Evolutionary conservation across 2,797 vertebrate genomes (phyloP), one percentile per base, ranked within the genome.

Genomic region (Setipinna tenuifilis): DNA sequence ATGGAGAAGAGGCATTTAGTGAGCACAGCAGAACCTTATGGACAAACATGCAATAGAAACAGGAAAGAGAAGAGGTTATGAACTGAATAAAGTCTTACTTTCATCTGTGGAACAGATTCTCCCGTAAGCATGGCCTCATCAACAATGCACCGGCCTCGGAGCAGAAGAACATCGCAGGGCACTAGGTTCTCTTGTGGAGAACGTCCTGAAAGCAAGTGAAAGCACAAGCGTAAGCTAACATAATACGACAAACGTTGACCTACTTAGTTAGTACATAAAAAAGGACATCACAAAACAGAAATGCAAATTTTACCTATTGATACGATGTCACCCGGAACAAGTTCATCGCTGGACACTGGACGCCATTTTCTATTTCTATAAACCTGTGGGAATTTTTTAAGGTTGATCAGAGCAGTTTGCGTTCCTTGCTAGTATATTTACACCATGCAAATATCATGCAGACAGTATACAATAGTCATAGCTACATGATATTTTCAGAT

Each of bases 51-150:
- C 21, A 19, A 25, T 68, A 3, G n/a, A 6, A 41, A 83, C 44
- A 57, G 50, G 44, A 12, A 48, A 81, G 6, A 10, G 0, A 0
- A 41, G 16, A 23, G 3, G 31, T 6, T 25, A 23, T 25, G 17
- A 44, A 57, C 7, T 41, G 71, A 10, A 44, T 31, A 9, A 44
- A 41, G 71, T 21, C 35, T 7, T 83, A 99, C 98, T 97, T 99
- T 99, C 98, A 99, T 99, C 91, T 99, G 98, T 0, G 98, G 98
- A 54, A 99, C 98, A 0, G 98, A 99, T 89, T 99, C 98, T 68
- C 98, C 98, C 0, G 98, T 99, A 87, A 99, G 95, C 98, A 99
- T 99, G 0, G 98, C 98, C 91, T 99, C 98, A 0, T 99, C 98
- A 75, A 99, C 97, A 0, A 99, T 98, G 86, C 98, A 99, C 80